Base-by-base conservation (phyloP, 2,797 vertebrate genomes). In the Peromyscus aztecus region DNA sequence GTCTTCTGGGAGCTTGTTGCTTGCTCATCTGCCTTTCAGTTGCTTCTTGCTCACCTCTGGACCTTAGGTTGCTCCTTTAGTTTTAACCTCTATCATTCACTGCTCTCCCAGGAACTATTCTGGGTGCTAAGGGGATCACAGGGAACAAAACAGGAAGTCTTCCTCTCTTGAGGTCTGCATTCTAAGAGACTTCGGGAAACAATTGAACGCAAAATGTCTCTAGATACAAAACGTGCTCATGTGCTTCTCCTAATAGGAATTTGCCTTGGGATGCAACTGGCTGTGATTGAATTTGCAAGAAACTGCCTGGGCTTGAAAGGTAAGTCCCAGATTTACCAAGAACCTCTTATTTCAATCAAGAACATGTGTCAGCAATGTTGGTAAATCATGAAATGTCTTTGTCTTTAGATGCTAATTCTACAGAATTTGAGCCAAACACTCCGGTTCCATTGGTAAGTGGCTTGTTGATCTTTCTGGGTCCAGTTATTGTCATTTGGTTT, bases 251-350 rank as follows among this genome's bases (percentile, higher is more conserved):
- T 95, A 97, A 73, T 76, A 99, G 99, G 99, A 96, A 94, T 99
- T 96, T 99, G 99, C 97, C 98, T 99, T 71, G 99, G 99, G 94
- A 99, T 99, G 99, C 99, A 99, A 12, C 97, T 99, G 83, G 99
- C 99, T 9, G 98, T 99, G 94, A 98, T 99, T 87, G 99, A 99
- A 95, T 99, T 99, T 14, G 99, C 99, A 80, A 99, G 98, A 95
- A 99, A 98, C 94, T 98, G 98, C 95, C 98, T 99, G 83, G 98
- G 98, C 78, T 98, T 98, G 98, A 97, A 98, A 98, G 99, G 99
- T 99, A 89, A 98, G 98, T 69, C 96, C 17, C 31, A 40, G 67
- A 34, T 93, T 65, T 81, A 88, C 23, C n/a, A 69, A 40, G 93
- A 55, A 59, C 11, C 7, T 49, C 94, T 96, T 55, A 55, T 73